phyloP scores from a whole-genome alignment of 2,888 invertebrate species.

The Stenurella melanura region DNA sequence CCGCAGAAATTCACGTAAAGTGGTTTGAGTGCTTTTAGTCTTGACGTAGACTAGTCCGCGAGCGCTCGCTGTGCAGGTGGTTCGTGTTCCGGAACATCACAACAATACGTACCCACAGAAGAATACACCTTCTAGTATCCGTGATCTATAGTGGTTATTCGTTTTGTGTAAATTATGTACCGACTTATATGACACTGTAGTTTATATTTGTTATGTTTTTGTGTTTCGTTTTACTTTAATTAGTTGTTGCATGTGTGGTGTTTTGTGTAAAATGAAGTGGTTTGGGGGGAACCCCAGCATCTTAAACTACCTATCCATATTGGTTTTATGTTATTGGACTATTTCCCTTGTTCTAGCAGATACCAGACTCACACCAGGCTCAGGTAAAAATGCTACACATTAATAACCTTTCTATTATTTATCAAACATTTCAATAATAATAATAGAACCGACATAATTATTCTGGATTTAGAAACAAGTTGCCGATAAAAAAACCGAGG shows the following conservation, averaged over 20 bases:
- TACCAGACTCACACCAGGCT: slow-evolving; percentile 57
- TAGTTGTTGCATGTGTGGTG: slow-evolving; percentile 54
- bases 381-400: slow-evolving; percentile 45
- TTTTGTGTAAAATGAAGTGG: slow-evolving; percentile 65
- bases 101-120: slow-evolving; percentile 29
- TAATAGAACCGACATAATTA: background rate
- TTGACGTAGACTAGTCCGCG: slow-evolving; percentile 55
- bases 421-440: background rate
- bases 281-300: slow-evolving; percentile 62
- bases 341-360: slow-evolving; percentile 63
- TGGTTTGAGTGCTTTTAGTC: slow-evolving; percentile 43
- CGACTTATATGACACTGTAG: slow-evolving; percentile 32
- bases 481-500: slow-evolving; percentile 12
- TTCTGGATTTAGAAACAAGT: slow-evolving; percentile 39
- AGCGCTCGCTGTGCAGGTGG: slow-evolving; percentile 50
- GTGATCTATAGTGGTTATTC: slow-evolving; percentile 27
- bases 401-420: slow-evolving; percentile 4
- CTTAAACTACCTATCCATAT: slow-evolving; percentile 60
- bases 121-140: slow-evolving; percentile 26
- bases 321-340: slow-evolving; percentile 64
- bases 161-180: slow-evolving; percentile 28
- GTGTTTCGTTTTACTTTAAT: slow-evolving; percentile 45
- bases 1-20: slow-evolving; percentile 54
- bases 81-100: slow-evolving; percentile 30
- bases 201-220: slow-evolving; percentile 49